Percentiles rank a stretch among this genome's conserved stretches.
phyloP scores from a whole-genome alignment of 2,113 vertebrate genomes.

The Scytalopus superciliaris region DNA sequence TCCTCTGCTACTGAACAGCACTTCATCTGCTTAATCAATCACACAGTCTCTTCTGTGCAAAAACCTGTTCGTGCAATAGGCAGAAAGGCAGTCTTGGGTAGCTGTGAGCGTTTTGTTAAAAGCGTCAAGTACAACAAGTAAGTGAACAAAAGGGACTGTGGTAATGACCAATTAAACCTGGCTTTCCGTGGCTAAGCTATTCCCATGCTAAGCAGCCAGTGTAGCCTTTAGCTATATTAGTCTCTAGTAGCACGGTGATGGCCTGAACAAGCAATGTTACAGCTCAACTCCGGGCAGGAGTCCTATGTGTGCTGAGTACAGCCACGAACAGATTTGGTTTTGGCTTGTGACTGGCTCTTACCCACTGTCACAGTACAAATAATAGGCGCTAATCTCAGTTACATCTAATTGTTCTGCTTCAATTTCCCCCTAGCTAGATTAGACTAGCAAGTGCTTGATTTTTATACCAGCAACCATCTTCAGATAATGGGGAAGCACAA shows the following conservation, averaged over 20 bases:
- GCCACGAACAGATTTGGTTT: neutral
- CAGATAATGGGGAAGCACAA: neutral
- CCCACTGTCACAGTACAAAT: neutral
- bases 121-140: neutral
- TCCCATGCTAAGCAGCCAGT: neutral
- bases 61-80: neutral
- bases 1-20: neutral
- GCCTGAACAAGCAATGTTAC: neutral
- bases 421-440: neutral
- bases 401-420: neutral
- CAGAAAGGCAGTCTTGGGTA: neutral
- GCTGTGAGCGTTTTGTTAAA: neutral
- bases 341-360: neutral
- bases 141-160: neutral
- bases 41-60: neutral
- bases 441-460: neutral
- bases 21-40: neutral
- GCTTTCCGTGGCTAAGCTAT: neutral
- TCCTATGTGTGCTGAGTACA: neutral
- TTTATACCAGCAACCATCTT: neutral
- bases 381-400: neutral
- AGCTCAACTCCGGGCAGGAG: neutral
- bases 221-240: neutral
- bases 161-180: constrained; percentile 32
- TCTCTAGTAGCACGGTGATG: neutral